These are phyloP conservation scores for Carettochelys insculpta DNA, from an alignment of 2,113 vertebrate genomes.

Conservation along the genomic window DNA sequence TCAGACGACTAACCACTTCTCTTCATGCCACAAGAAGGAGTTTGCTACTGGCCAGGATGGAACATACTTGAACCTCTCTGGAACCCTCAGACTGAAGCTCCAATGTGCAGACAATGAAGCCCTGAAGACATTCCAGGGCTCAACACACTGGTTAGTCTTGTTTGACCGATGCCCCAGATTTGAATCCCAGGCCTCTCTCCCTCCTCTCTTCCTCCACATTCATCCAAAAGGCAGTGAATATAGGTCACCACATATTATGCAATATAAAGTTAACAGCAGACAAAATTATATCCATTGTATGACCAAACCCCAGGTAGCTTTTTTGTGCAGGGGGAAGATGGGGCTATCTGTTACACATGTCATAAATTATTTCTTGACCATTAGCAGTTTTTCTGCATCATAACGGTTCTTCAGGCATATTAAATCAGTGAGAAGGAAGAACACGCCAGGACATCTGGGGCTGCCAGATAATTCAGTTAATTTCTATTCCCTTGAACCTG, in stretches of 20 bases:
- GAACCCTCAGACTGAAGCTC: neutral
- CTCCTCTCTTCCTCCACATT: neutral
- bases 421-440: constrained; percentile 86
- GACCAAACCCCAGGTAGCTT: constrained; percentile 60
- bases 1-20: neutral
- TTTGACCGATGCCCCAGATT: neutral
- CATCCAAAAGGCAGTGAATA: neutral
- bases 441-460: constrained; percentile 90
- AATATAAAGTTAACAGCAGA: constrained; percentile 31
- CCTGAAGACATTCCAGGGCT: neutral
- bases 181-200: neutral
- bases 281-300: neutral
- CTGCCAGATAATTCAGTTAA: constrained; percentile 96
- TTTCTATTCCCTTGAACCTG: constrained; percentile 96
- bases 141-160: neutral
- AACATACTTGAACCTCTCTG: neutral
- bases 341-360: constrained; percentile 79
- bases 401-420: constrained; percentile 88
- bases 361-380: constrained; percentile 92
- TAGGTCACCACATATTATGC: fast-evolving
- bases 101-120: neutral
- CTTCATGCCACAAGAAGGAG: constrained; percentile 7
- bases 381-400: constrained; percentile 87
- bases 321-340: constrained; percentile 39
- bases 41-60: neutral